A percentile compares a stretch with the other conserved stretches of the same genome.
Conservation (phyloP, 2,797 vertebrate genomes). For the Siniperca scherzeri region DNA sequence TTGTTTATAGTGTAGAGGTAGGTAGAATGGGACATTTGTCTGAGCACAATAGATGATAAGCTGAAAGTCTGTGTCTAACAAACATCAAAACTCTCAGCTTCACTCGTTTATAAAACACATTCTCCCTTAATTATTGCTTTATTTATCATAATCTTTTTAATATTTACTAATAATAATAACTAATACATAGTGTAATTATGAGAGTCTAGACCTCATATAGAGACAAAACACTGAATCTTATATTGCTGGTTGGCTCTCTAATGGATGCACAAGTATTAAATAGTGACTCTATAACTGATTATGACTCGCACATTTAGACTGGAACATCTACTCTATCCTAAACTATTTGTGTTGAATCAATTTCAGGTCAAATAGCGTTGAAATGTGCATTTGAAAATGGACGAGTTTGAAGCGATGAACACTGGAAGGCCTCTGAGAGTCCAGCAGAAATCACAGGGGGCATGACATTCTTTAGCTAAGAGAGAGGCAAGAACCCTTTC, state of each 20-base stretch:
- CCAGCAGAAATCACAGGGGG: slow-evolving; percentile 71
- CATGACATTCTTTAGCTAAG: slow-evolving; percentile 77
- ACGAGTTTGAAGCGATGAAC: slow-evolving; percentile 65
- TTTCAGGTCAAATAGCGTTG: slow-evolving; percentile 63
- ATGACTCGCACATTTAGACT: slow-evolving; percentile 21
- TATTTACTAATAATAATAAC: neutral
- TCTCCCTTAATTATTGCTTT: neutral
- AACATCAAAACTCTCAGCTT: slow-evolving; percentile 16
- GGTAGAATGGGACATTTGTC: slow-evolving; percentile 13
- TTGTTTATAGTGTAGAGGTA: slow-evolving; percentile 16
- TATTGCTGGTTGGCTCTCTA: neutral
- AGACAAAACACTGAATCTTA: neutral
- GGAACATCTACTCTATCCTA: slow-evolving; percentile 36
- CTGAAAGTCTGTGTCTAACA: neutral
- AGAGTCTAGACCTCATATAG: neutral
- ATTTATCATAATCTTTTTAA: neutral
- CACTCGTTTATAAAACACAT: slow-evolving; percentile 14
- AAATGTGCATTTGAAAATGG: slow-evolving; percentile 69
- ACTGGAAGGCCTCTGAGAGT: slow-evolving; percentile 61
- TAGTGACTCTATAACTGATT: slow-evolving; percentile 39
- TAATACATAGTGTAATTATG: neutral
- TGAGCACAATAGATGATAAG: slow-evolving; percentile 7
- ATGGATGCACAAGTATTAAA: slow-evolving; percentile 17
- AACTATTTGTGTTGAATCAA: slow-evolving; percentile 66
- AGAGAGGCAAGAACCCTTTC: slow-evolving; percentile 81